Conservation (phyloP, 2,113 vertebrate genomes). For the Sceloporus undulatus region DNA sequence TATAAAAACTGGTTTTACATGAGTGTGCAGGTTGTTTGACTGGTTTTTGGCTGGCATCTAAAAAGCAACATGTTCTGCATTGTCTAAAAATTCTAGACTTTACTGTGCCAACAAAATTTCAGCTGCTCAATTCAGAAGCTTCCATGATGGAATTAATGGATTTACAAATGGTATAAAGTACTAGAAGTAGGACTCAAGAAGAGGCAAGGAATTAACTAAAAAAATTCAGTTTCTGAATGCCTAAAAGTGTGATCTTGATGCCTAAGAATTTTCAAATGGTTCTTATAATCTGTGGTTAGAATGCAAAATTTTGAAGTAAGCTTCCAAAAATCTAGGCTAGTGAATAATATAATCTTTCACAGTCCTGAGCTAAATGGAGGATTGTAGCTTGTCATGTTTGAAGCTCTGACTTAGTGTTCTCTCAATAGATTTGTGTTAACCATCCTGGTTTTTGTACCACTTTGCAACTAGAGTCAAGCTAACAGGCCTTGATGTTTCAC, state of each 20-base stretch:
- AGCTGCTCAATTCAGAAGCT: neutral
- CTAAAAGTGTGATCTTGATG: neutral
- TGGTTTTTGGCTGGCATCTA: neutral
- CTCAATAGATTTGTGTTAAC: neutral
- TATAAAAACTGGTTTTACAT: neutral
- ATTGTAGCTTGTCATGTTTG: neutral
- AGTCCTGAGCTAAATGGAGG: neutral
- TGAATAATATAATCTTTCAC: neutral
- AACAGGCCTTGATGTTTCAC: slow-evolving; percentile 29
- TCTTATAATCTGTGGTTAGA: neutral
- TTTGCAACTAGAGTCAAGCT: slow-evolving; percentile 53
- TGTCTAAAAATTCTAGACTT: neutral
- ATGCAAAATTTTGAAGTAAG: neutral
- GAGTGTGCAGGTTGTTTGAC: neutral
- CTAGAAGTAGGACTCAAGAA: neutral
- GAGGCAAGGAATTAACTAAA: neutral
- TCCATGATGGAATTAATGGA: neutral
- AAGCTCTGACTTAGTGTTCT: slow-evolving; percentile 1
- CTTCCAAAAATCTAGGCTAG: neutral
- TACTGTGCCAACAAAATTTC: neutral
- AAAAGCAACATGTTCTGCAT: neutral
- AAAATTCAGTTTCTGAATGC: neutral
- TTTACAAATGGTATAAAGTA: neutral
- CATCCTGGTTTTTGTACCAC: slow-evolving; percentile 52
- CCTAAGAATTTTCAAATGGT: neutral